Evolutionary conservation across 1,140 invertebrate genomes (phyloP).

Genomic region (Drosophila lowei): DNA sequence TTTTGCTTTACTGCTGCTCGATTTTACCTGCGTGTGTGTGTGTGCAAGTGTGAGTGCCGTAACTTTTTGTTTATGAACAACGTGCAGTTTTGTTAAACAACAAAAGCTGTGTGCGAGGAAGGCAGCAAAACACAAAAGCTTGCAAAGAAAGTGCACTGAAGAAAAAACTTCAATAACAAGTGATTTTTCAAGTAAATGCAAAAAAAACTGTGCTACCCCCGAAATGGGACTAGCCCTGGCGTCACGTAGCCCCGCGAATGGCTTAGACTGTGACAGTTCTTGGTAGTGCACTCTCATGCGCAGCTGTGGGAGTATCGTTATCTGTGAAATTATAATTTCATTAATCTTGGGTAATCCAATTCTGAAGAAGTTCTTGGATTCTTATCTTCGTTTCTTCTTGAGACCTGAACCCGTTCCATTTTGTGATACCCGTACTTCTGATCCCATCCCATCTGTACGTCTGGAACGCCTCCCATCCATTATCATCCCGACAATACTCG

Average conservation of each 20-base stretch:
- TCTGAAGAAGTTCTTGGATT: too few species aligned
- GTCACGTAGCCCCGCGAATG: slow-evolving; percentile 29
- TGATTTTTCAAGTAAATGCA: too few species aligned
- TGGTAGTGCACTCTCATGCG: not conserved
- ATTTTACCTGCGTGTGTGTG: slow-evolving; percentile 10
- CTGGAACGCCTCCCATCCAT: too few species aligned
- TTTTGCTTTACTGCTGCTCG: slow-evolving; percentile 33
- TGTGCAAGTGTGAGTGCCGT: slow-evolving; percentile 24
- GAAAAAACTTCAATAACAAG: slow-evolving; percentile 24
- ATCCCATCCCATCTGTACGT: too few species aligned
- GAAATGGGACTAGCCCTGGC: not conserved
- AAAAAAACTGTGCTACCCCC: slow-evolving; percentile 3
- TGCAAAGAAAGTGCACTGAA: slow-evolving; percentile 7
- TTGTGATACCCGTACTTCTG: too few species aligned
- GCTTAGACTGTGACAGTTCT: slow-evolving; percentile 1
- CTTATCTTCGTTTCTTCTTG: too few species aligned
- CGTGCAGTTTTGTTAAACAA: slow-evolving; percentile 51
- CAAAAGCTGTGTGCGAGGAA: slow-evolving; percentile 25
- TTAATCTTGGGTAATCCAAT: too few species aligned
- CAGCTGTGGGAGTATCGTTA: too few species aligned
- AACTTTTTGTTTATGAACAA: slow-evolving; percentile 57
- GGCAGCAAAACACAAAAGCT: slow-evolving; percentile 15
- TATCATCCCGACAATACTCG: too few species aligned
- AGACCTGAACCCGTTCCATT: too few species aligned
- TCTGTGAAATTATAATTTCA: too few species aligned